A percentile compares a stretch with the other conserved stretches of the same genome.
phyloP scores from a whole-genome alignment of 2,797 vertebrate genomes.

The Xerus rutilus region DNA sequence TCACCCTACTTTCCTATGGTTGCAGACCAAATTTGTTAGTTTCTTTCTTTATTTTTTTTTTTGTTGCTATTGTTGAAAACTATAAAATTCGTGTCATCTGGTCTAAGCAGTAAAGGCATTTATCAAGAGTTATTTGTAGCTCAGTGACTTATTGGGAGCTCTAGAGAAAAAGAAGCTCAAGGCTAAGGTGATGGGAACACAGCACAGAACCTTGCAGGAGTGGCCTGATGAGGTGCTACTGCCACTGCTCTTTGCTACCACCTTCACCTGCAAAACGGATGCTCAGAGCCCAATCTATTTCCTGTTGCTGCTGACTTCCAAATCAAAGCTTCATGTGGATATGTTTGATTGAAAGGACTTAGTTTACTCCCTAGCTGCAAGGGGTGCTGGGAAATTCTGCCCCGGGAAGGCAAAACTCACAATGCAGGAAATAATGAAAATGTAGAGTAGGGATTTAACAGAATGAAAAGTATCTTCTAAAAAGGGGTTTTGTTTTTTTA shows the following conservation, averaged over 20 bases:
- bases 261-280: background rate
- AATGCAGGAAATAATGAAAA: background rate
- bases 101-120: conserved; percentile 14
- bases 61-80: background rate
- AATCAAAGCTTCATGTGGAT: background rate
- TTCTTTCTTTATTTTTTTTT: background rate
- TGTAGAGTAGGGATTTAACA: background rate
- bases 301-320: background rate
- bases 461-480: background rate
- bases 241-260: background rate
- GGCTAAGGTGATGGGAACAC: background rate
- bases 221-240: background rate
- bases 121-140: background rate
- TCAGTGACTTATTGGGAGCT: background rate
- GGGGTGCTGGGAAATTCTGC: background rate
- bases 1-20: background rate
- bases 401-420: background rate
- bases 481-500: background rate
- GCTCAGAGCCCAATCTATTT: background rate
- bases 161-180: background rate
- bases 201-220: background rate
- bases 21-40: background rate
- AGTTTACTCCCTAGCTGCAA: background rate
- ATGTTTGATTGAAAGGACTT: background rate
- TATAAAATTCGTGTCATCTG: background rate